Evolutionary conservation across 2,888 invertebrate genomes (phyloP).

Genomic region (Campoplex nolae): DNA sequence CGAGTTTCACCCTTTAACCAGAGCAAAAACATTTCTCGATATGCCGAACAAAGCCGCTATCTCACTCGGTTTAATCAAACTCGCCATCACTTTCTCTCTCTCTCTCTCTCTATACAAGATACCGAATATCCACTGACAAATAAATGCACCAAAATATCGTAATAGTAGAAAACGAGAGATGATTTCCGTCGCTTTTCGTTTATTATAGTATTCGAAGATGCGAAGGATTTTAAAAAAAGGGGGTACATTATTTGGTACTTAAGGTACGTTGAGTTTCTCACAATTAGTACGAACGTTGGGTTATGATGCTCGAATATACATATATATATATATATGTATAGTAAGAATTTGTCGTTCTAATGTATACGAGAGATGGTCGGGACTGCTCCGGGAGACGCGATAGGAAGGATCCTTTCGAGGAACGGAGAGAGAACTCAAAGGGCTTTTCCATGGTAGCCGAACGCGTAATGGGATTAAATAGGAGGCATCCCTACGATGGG

Average conservation of each 20-base stretch:
- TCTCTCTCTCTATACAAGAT: not conserved
- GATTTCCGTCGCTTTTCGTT: no score
- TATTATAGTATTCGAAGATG: no score
- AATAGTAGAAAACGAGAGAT: no score
- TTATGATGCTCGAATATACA: not conserved
- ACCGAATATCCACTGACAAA: no score
- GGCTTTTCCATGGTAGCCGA: constrained; percentile 31
- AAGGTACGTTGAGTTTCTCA: not conserved
- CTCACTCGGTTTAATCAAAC: not conserved
- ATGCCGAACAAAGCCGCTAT: not conserved
- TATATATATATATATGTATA: not conserved
- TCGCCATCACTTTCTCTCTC: not conserved
- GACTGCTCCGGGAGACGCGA: no score
- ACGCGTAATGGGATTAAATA: constrained; percentile 53
- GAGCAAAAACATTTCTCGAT: not conserved
- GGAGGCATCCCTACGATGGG: constrained; percentile 25
- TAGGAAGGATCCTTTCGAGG: no score
- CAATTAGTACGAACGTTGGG: not conserved
- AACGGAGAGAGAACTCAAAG: constrained; percentile 8
- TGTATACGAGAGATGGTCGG: not conserved
- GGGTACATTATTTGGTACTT: no score
- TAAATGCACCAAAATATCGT: no score
- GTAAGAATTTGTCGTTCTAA: not conserved
- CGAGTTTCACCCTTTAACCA: not conserved
- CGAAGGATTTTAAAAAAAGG: no score